A percentile compares a stretch with the other conserved stretches of the same genome.
Conservation (phyloP, 2,113 vertebrate genomes). For the Cnemophilus loriae region DNA sequence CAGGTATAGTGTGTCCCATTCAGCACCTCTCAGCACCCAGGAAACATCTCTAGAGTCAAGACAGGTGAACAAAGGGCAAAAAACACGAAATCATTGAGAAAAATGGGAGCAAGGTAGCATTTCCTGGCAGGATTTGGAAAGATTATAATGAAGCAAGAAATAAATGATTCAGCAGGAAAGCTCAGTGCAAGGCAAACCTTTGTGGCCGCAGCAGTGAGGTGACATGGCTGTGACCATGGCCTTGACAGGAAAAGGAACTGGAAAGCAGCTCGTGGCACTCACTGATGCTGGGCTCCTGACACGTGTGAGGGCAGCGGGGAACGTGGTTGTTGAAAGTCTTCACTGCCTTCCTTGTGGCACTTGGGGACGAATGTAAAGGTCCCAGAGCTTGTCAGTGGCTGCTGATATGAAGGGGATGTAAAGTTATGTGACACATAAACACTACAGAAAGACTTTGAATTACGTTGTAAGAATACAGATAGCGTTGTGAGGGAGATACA, state of each 20-base stretch:
- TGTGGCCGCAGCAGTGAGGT: background rate
- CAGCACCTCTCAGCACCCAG: background rate
- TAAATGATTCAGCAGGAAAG: background rate
- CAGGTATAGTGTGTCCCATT: background rate
- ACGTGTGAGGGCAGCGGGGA: background rate
- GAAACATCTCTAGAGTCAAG: accelerated
- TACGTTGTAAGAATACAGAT: background rate
- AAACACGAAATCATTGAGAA: background rate
- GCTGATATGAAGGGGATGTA: background rate
- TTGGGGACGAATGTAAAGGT: background rate
- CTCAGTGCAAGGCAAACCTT: background rate
- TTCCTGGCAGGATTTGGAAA: background rate
- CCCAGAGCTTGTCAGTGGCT: background rate
- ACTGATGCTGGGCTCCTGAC: background rate
- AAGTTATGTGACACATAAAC: background rate
- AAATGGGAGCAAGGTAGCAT: background rate
- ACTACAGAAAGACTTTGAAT: background rate
- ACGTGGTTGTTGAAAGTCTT: background rate
- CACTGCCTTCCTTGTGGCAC: background rate
- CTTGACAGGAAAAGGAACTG: background rate
- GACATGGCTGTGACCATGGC: background rate
- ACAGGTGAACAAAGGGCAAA: background rate
- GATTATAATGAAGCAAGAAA: background rate
- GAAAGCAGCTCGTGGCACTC: background rate
- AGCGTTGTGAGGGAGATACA: background rate